A percentile compares a stretch with the other conserved stretches of the same genome.
Evolutionary conservation across 2,113 vertebrate genomes (phyloP).

Genomic region (Craseonycteris thonglongyai): DNA sequence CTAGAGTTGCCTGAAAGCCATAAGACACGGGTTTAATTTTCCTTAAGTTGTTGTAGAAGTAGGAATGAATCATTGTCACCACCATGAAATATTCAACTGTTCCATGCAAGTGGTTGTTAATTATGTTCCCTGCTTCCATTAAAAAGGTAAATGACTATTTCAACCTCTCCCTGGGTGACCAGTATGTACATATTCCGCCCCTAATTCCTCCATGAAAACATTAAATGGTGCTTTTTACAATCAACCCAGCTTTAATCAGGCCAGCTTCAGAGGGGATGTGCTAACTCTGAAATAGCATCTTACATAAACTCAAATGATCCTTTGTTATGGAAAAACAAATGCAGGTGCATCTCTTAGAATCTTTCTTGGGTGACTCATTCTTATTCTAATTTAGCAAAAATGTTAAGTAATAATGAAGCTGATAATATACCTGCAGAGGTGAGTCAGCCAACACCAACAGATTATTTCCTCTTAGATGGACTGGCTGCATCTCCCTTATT

Average conservation of each 20-base stretch:
- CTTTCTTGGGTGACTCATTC: neutral
- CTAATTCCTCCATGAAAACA: constrained; percentile 27
- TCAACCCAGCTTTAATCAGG: constrained; percentile 65
- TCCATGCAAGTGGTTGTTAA: constrained; percentile 60
- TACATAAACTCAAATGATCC: constrained; percentile 60
- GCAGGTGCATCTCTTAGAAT: neutral
- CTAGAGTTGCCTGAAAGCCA: neutral
- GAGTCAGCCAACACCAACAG: constrained; percentile 21
- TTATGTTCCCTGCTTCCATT: constrained; percentile 76
- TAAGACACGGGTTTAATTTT: constrained; percentile 21
- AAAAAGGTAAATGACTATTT: constrained; percentile 75
- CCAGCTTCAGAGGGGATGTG: constrained; percentile 57
- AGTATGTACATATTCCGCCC: constrained; percentile 34
- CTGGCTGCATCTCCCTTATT: neutral
- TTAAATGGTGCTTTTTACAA: constrained; percentile 67
- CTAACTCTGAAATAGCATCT: constrained; percentile 65
- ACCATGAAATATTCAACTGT: constrained; percentile 12
- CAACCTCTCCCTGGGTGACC: constrained; percentile 75
- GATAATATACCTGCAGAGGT: neutral
- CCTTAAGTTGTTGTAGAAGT: neutral
- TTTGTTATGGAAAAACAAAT: neutral
- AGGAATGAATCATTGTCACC: constrained; percentile 18
- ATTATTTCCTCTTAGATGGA: neutral
- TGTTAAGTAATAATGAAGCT: constrained; percentile 44
- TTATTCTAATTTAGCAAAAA: constrained; percentile 21